Percentiles rank a stretch among this genome's conserved stretches.
Evolutionary conservation across 1,140 invertebrate species (phyloP).

Genomic region (Trichonephila inaurata): DNA sequence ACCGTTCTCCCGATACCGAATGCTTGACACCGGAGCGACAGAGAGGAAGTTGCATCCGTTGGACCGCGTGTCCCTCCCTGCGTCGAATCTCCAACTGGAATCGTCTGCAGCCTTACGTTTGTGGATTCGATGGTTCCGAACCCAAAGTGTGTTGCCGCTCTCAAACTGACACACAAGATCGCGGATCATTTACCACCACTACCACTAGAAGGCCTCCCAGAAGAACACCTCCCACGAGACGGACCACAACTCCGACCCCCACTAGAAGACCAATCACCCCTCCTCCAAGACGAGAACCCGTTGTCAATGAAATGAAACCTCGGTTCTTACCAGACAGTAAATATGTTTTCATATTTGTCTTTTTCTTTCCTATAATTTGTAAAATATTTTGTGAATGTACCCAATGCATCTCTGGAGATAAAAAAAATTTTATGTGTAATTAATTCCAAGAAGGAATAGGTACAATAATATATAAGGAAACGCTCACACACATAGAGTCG

Average conservation of each 20-base stretch:
- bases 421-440: too few relatives aligned
- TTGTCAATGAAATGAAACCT: not conserved
- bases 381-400: too few relatives aligned
- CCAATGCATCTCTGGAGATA: too few relatives aligned
- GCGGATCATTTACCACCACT: not conserved
- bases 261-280: not conserved
- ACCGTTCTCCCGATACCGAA: not conserved
- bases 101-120: constrained; percentile 40
- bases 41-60: constrained; percentile 3
- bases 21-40: constrained; percentile 23
- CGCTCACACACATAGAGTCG: too few relatives aligned
- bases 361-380: not conserved
- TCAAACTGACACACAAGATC: not conserved
- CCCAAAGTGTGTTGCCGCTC: constrained; percentile 73
- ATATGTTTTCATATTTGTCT: not conserved
- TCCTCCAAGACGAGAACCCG: not conserved
- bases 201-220: not conserved
- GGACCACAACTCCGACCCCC: not conserved
- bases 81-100: not conserved
- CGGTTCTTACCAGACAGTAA: constrained; percentile 53
- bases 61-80: constrained; percentile 14
- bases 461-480: too few relatives aligned
- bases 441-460: too few relatives aligned
- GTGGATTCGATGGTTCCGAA: constrained; percentile 70
- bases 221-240: not conserved